These are phyloP conservation scores for Xylota segnis DNA, from an alignment of 2,888 invertebrate genomes.

Conservation along the genomic window DNA sequence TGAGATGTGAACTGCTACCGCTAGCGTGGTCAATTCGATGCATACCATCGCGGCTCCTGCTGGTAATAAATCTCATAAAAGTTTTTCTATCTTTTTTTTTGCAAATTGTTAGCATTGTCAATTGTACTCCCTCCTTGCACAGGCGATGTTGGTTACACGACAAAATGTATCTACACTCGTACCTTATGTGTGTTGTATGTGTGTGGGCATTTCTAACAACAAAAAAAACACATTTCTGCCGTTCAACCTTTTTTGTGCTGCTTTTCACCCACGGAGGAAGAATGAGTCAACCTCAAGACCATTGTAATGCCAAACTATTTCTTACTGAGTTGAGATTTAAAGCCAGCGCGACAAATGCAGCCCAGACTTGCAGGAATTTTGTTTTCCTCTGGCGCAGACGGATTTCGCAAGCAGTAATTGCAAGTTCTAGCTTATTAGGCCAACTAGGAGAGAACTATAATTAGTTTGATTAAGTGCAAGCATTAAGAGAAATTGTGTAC, in stretches of 20 bases:
- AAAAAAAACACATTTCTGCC: too few relatives aligned
- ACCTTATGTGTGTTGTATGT: too few relatives aligned
- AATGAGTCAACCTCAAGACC: constrained; percentile 25
- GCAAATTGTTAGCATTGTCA: constrained; percentile 17
- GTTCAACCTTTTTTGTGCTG: not conserved
- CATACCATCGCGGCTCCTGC: constrained; percentile 40
- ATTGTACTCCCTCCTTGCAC: not conserved
- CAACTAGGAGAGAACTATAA: constrained; percentile 13
- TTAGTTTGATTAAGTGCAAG: constrained; percentile 26
- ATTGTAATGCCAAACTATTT: constrained; percentile 15
- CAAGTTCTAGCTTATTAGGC: not conserved
- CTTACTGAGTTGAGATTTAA: constrained; percentile 6
- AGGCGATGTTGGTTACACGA: not conserved
- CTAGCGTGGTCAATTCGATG: constrained; percentile 35
- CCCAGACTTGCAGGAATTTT: constrained; percentile 1
- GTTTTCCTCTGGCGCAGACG: not conserved
- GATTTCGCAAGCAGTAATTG: constrained; percentile 1
- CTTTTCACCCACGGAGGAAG: constrained; percentile 1
- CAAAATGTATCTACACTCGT: not conserved
- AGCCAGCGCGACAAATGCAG: not conserved
- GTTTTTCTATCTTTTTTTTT: constrained; percentile 10
- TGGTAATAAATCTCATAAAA: constrained; percentile 57
- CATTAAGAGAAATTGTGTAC: constrained; percentile 20
- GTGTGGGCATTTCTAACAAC: not conserved
- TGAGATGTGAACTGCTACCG: constrained; percentile 56